Evolutionary conservation across 2,888 invertebrate species (phyloP), one percentile per base, ranked within the genome.

Genomic region (Nephrotoma flavescens): DNA sequence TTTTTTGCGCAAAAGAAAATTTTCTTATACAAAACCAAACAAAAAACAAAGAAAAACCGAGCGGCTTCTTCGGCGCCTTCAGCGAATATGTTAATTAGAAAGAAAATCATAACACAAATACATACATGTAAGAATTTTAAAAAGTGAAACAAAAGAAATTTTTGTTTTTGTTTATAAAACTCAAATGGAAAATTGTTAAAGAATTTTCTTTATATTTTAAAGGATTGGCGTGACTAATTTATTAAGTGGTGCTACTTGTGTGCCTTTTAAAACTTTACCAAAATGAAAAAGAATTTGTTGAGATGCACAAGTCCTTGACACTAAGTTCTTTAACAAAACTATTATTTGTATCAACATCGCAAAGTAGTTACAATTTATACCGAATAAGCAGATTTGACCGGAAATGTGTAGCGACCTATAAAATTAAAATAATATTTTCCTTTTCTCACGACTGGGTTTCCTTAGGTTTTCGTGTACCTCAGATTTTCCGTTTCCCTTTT

Each of bases 371-470:
- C 4, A 9, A 9, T 0, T 44, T 9, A 44, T 44, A 44, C 3
- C 44, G 11, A 44, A 44, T 91, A 91, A 91, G 91, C 91, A 90
- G 91, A 91, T 52, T 52, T 52, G 52, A 91, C 91, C 91, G 91
- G 91, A 91, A 91, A 91, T 90, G 92, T 91, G 91, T 92, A 91
- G 91, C 91, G 91, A 91, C 91, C 91, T 91, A 91, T 90, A 90
- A 52, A 52, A 19, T 52, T 5, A 4, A 6, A 52, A 6, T 15
- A n/a, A 52, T 15, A 6, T 15, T 52, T 52, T 52, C n/a, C n/a
- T 52, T 52, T 52, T 52, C 52, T 15, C 15, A 15, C 15, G 15
- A 52, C 52, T n/a, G 4, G n/a, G 6, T 15, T 15, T 3, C 12
- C 4, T 4, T 12, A 47, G n/a, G 6, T n/a, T 52, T 9, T 44